Percentiles rank a stretch among this genome's conserved stretches.
Evolutionary conservation across 2,113 vertebrate species (phyloP).

Genomic region (Carassius auratus): DNA sequence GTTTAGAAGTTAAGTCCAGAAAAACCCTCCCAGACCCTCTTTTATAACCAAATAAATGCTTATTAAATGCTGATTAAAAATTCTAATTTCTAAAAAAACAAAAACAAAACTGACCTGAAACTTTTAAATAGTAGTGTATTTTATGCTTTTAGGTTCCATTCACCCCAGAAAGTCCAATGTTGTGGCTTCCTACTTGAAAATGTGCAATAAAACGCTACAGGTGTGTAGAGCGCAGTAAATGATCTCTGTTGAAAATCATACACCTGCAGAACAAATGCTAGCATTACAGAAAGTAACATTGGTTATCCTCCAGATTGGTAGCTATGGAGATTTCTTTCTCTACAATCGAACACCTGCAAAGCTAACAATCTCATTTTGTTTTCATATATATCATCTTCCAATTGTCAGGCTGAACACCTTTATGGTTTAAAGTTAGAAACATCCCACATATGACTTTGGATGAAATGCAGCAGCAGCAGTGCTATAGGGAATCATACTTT

Average conservation of each 20-base stretch:
- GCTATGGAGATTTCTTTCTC: not conserved
- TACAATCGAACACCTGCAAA: slow-evolving; percentile 7
- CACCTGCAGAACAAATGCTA: not conserved
- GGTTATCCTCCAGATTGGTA: not conserved
- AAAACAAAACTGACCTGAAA: not conserved
- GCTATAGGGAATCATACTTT: not conserved
- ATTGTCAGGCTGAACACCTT: not conserved
- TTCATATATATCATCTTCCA: not conserved
- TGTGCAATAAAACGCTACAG: not conserved
- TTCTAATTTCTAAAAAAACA: not conserved
- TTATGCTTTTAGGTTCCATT: not conserved
- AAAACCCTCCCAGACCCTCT: not conserved
- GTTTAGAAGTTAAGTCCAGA: not conserved
- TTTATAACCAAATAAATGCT: not conserved
- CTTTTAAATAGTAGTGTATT: not conserved
- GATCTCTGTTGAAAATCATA: not conserved
- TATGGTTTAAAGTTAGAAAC: not conserved
- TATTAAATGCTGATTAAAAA: not conserved
- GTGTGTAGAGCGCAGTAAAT: not conserved
- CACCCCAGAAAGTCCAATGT: not conserved
- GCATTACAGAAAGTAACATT: not conserved
- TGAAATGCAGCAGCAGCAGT: not conserved
- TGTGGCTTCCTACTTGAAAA: not conserved
- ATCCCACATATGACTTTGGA: not conserved
- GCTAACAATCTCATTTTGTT: not conserved